These are phyloP conservation scores for Lagria hirta DNA, from an alignment of 2,888 invertebrate genomes.

Conservation along the genomic window DNA sequence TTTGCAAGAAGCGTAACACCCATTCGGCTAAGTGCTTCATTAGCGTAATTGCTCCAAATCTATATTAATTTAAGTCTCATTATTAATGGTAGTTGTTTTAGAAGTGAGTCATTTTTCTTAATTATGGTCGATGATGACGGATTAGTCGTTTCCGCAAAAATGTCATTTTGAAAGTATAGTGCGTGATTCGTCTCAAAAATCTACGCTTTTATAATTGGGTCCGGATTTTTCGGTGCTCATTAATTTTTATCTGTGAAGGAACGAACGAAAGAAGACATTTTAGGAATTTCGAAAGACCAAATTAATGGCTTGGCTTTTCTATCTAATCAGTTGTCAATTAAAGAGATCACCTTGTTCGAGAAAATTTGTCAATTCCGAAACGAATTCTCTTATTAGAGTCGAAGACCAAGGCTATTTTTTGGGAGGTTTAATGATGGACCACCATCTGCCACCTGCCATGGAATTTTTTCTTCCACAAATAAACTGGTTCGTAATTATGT, in stretches of 20 bases:
- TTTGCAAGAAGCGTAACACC: too few species aligned
- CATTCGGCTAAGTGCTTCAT: too few species aligned
- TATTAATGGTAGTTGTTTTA: too few species aligned
- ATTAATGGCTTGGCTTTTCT: conserved; percentile 44
- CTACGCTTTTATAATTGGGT: conserved; percentile 45
- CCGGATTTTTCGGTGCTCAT: conserved; percentile 44
- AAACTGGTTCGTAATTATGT: too few species aligned
- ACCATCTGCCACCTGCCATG: conserved; percentile 42
- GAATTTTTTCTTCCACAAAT: too few species aligned
- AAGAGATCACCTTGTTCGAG: conserved; percentile 39
- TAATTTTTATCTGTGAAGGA: conserved; percentile 48
- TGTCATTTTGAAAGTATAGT: too few species aligned
- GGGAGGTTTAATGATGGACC: conserved; percentile 39
- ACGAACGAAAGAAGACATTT: conserved; percentile 36
- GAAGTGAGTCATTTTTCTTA: too few species aligned
- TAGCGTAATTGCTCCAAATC: too few species aligned
- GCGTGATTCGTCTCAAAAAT: conserved; percentile 20
- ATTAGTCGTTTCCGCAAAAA: too few species aligned
- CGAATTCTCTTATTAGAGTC: conserved; percentile 25
- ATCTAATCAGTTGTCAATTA: conserved; percentile 54
- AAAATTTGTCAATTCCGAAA: conserved; percentile 37
- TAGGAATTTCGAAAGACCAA: conserved; percentile 32
- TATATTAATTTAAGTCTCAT: too few species aligned
- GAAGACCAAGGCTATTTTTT: too few species aligned
- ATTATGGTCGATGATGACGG: too few species aligned